Base-by-base conservation (phyloP, 2,888 invertebrate species). In the Tigriopus californicus region DNA sequence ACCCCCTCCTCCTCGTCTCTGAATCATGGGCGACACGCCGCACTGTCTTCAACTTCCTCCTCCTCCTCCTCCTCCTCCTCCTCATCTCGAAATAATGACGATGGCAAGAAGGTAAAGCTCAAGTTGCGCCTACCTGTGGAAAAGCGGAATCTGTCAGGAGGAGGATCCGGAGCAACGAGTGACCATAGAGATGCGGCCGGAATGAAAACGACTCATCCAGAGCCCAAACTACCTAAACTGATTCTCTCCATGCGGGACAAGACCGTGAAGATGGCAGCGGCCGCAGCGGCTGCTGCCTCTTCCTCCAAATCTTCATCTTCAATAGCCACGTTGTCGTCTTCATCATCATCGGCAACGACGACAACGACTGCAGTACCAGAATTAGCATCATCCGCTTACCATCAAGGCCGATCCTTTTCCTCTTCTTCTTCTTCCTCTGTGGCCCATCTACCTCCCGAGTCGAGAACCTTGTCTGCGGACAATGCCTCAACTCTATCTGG, bases 71-170 rank as follows among this genome's bases (percentile, higher is more conserved):
- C 49, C 2, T 8, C 49, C 11, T 12, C 20, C 12, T 18, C 49
- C 20, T 13, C 15, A 33, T 33, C 20, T 53, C 15, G n/a, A 13
- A 47, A 5, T 11, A 5, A 54, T n/a, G 60, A 46, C n/a, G 52
- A 33, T 22, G 63, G 61, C 3, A 57, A 40, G 44, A 60, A 52
- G 47, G 53, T 60, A 6, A 61, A 61, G 41, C 25, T 61, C n/a
- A 58, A 55, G 20, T 41, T 58, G 40, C 59, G 55, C 42, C 47
- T 58, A 24, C 47, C 58, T 12, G 46, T 44, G 46, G 46, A 44
- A n/a, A 44, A 44, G 46, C n/a, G 18, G 5, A 44, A 18, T 44
- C 15, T 15, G 4, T 40, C 18, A 12, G 41, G 54, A 18, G 15
- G 18, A 4, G 46, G 46, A 46, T 20, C 46, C 46, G 46, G 15